These are phyloP conservation scores for Acanthochromis polyacanthus DNA, from an alignment of 2,113 vertebrate species.

Conservation along the genomic window DNA sequence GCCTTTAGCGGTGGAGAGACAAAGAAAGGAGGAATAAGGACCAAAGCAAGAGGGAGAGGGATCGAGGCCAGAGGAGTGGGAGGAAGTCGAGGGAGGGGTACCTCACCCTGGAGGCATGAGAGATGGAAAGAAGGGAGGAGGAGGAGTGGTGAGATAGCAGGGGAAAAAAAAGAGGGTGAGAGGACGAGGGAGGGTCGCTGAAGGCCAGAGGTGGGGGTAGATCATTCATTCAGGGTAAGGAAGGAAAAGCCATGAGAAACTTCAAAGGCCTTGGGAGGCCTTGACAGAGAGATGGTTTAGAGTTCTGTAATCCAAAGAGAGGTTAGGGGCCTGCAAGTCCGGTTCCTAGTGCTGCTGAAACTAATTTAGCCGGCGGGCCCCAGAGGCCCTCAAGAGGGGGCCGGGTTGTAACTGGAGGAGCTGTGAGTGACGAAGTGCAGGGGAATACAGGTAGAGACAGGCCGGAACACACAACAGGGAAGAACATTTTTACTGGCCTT, in stretches of 20 bases:
- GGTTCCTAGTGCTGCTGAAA: slow-evolving; percentile 74
- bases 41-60: slow-evolving; percentile 15
- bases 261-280: slow-evolving; percentile 77
- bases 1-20: slow-evolving; percentile 14
- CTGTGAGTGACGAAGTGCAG: slow-evolving; percentile 80
- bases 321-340: slow-evolving; percentile 65
- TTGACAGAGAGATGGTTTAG: slow-evolving; percentile 69
- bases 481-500: slow-evolving; percentile 24
- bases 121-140: slow-evolving; percentile 22
- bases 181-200: slow-evolving; percentile 24
- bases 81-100: slow-evolving; percentile 30
- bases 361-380: slow-evolving; percentile 74
- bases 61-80: slow-evolving; percentile 37
- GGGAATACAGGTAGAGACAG: slow-evolving; percentile 36
- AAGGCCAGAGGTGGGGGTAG: slow-evolving; percentile 58
- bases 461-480: slow-evolving; percentile 22
- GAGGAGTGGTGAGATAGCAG: slow-evolving; percentile 48
- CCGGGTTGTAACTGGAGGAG: slow-evolving; percentile 76
- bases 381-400: slow-evolving; percentile 54
- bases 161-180: slow-evolving; percentile 18
- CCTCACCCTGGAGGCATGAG: slow-evolving; percentile 28
- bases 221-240: slow-evolving; percentile 66
- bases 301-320: slow-evolving; percentile 75
- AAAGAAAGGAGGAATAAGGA: slow-evolving; percentile 21
- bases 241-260: slow-evolving; percentile 76